Conservation (phyloP, 2,888 invertebrate species). For the Spodoptera littoralis region DNA sequence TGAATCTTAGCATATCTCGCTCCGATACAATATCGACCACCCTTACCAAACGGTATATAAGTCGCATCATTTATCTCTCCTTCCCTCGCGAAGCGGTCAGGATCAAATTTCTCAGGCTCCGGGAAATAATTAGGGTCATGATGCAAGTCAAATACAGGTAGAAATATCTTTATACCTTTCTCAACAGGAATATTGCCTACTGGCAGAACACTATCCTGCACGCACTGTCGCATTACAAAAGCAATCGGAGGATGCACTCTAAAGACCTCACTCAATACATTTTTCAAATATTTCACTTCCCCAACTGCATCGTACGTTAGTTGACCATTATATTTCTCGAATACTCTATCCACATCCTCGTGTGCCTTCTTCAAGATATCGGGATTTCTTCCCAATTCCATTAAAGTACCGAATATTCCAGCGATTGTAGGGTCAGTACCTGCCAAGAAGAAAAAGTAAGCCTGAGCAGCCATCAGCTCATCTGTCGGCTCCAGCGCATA, state of each 20-base stretch:
- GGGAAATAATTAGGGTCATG: constrained; percentile 78
- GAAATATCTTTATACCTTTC: constrained; percentile 68
- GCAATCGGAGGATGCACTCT: constrained; percentile 73
- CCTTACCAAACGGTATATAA: constrained; percentile 82
- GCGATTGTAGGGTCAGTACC: constrained; percentile 72
- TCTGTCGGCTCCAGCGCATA: constrained; percentile 72
- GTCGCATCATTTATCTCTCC: constrained; percentile 60
- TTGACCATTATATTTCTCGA: constrained; percentile 36
- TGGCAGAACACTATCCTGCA: constrained; percentile 62
- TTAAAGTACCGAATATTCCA: constrained; percentile 59
- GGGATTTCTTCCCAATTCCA: constrained; percentile 70
- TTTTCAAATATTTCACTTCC: constrained; percentile 71
- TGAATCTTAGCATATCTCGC: constrained; percentile 70
- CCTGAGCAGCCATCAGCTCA: constrained; percentile 57
- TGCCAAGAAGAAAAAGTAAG: constrained; percentile 62
- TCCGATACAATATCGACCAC: constrained; percentile 80
- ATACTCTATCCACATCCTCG: constrained; percentile 42
- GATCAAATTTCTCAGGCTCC: constrained; percentile 80
- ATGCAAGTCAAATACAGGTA: constrained; percentile 76
- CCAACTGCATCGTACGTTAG: constrained; percentile 55
- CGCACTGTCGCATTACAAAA: constrained; percentile 64
- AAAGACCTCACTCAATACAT: constrained; percentile 67
- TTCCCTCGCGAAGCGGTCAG: constrained; percentile 73
- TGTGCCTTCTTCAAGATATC: constrained; percentile 61
- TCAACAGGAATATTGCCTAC: constrained; percentile 70